Evolutionary conservation across 2,113 vertebrate genomes (phyloP).

Genomic region (Albula goreensis): DNA sequence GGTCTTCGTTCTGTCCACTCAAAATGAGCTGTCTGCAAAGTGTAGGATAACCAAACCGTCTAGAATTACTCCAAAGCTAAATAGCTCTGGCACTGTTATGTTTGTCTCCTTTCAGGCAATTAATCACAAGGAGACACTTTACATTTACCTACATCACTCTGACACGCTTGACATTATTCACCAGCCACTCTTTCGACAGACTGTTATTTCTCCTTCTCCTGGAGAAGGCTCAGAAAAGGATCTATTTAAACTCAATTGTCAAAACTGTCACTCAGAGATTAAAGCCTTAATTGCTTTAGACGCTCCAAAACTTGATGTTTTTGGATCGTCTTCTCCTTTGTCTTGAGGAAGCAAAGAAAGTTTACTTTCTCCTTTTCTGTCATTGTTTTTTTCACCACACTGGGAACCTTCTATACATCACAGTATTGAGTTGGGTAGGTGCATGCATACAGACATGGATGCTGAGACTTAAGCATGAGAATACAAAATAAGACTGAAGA

Average conservation of each 20-base stretch:
- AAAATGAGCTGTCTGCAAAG: slow-evolving; percentile 35
- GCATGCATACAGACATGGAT: not conserved
- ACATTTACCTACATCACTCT: slow-evolving; percentile 34
- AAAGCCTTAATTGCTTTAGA: slow-evolving; percentile 22
- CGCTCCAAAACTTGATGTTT: slow-evolving; percentile 20
- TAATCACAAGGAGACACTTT: slow-evolving; percentile 43
- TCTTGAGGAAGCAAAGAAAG: slow-evolving; percentile 17
- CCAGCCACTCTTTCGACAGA: slow-evolving; percentile 33
- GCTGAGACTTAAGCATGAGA: not conserved
- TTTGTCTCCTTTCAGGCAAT: slow-evolving; percentile 42
- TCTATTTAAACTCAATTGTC: slow-evolving; percentile 40
- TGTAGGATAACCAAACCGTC: slow-evolving; percentile 36
- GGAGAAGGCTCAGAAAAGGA: slow-evolving; percentile 24
- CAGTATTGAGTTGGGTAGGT: not conserved
- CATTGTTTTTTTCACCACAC: not conserved
- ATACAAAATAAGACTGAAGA: not conserved
- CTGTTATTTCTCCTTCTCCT: slow-evolving; percentile 25
- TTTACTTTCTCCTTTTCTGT: not conserved
- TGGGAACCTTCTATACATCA: not conserved
- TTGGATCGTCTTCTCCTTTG: slow-evolving; percentile 21
- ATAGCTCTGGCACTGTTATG: slow-evolving; percentile 37
- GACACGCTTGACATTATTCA: slow-evolving; percentile 39
- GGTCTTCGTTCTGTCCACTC: slow-evolving; percentile 14
- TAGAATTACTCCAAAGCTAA: slow-evolving; percentile 35
- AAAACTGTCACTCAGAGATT: slow-evolving; percentile 40